These are phyloP conservation scores for Neostethus bicornis DNA, from an alignment of 2,797 vertebrate species.

Conservation along the genomic window DNA sequence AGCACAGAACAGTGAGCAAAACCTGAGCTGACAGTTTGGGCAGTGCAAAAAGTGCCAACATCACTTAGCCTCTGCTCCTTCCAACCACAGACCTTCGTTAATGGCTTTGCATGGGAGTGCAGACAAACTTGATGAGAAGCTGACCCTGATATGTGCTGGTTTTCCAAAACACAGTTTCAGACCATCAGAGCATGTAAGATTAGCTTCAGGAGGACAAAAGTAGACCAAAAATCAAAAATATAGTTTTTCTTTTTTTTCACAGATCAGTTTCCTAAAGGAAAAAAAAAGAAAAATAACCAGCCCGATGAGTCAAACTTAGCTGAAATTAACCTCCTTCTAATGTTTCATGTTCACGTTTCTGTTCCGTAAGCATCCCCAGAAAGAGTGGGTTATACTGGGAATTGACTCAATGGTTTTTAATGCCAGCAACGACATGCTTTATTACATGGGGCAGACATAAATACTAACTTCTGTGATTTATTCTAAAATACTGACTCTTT, in stretches of 20 bases:
- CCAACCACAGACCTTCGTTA: conserved; percentile 50
- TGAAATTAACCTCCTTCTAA: not conserved
- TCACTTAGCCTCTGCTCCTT: conserved; percentile 28
- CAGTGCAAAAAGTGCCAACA: conserved; percentile 7
- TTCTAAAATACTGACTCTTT: conserved; percentile 34
- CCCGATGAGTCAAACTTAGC: not conserved
- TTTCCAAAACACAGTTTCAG: conserved; percentile 68
- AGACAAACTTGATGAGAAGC: conserved; percentile 61
- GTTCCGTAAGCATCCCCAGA: conserved; percentile 1
- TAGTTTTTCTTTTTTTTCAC: not conserved
- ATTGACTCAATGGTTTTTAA: not conserved
- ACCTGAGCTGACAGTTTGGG: not conserved
- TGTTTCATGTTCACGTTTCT: not conserved
- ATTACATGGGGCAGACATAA: conserved; percentile 20
- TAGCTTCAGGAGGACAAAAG: conserved; percentile 13
- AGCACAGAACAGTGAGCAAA: not conserved
- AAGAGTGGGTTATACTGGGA: conserved; percentile 4
- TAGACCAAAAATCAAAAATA: not conserved
- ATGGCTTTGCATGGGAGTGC: conserved; percentile 53
- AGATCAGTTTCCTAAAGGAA: not conserved
- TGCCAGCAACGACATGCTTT: conserved; percentile 9
- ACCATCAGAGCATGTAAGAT: conserved; percentile 53
- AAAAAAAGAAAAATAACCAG: not conserved
- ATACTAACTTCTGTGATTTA: conserved; percentile 24
- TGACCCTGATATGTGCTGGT: conserved; percentile 33